These are phyloP conservation scores for Frieseomelitta varia DNA, from an alignment of 1,140 invertebrate genomes.

Conservation along the genomic window DNA sequence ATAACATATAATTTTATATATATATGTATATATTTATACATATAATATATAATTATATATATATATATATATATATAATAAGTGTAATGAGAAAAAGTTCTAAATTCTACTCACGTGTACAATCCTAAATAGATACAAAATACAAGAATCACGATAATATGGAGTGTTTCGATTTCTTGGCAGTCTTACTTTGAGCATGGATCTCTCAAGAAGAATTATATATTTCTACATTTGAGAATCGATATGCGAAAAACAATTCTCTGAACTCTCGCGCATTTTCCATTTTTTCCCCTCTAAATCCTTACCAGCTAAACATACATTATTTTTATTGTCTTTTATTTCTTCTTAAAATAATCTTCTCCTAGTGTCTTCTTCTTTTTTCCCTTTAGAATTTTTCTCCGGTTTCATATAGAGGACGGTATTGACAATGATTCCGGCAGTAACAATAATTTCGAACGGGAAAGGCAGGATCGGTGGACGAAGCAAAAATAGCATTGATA, in stretches of 20 bases:
- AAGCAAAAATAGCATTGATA: background rate
- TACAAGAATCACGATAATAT: conserved; percentile 47
- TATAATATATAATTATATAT: background rate
- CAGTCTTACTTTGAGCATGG: conserved; percentile 79
- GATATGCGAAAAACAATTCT: background rate
- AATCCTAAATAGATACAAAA: conserved; percentile 48
- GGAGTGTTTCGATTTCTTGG: conserved; percentile 68
- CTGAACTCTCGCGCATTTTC: background rate
- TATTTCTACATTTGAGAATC: conserved; percentile 23
- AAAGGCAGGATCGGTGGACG: background rate
- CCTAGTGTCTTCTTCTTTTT: background rate
- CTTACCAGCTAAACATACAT: conserved; percentile 9
- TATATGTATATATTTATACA: background rate
- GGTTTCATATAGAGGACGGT: background rate
- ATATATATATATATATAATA: background rate
- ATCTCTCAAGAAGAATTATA: conserved; percentile 17
- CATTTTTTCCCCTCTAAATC: background rate
- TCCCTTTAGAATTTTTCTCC: background rate
- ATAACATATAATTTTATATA: background rate
- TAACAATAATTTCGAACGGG: background rate
- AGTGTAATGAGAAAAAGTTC: conserved; percentile 7
- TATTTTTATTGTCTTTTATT: conserved; percentile 26
- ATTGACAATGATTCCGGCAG: conserved; percentile 9
- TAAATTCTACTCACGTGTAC: conserved; percentile 37
- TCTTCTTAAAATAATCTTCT: background rate